A percentile compares a stretch with the other conserved stretches of the same genome.
These are phyloP conservation scores for Heliconius ismenius DNA, from an alignment of 2,888 invertebrate species.

Conservation along the genomic window DNA sequence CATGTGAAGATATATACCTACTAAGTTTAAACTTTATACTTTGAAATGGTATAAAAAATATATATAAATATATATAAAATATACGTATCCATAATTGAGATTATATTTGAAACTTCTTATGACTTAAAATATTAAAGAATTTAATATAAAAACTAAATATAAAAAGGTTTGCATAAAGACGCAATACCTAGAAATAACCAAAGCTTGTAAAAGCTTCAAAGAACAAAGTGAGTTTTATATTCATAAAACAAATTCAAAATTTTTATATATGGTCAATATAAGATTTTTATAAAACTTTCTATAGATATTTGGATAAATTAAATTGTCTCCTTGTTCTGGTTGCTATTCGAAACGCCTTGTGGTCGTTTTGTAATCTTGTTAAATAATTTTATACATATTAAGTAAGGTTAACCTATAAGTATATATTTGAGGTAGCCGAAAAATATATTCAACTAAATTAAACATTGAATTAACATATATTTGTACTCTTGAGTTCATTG, in stretches of 20 bases:
- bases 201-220: not conserved
- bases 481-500: not conserved
- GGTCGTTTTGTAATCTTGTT: not conserved
- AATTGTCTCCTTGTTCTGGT: not conserved
- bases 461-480: not conserved
- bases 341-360: not conserved
- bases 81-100: not conserved
- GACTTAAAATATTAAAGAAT: not conserved
- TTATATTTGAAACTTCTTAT: not conserved
- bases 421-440: not conserved
- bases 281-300: not conserved
- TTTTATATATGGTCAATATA: not conserved
- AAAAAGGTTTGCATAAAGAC: not conserved
- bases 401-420: not conserved
- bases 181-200: not conserved
- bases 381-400: not conserved
- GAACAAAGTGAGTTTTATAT: not conserved
- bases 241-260: not conserved
- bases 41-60: constrained; percentile 2
- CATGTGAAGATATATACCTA: not conserved
- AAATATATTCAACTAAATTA: not conserved
- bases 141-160: not conserved
- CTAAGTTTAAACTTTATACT: not conserved
- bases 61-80: too few relatives aligned
- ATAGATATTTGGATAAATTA: not conserved